These are phyloP conservation scores for Anser cygnoides DNA, from an alignment of 2,113 vertebrate species.

Conservation along the genomic window DNA sequence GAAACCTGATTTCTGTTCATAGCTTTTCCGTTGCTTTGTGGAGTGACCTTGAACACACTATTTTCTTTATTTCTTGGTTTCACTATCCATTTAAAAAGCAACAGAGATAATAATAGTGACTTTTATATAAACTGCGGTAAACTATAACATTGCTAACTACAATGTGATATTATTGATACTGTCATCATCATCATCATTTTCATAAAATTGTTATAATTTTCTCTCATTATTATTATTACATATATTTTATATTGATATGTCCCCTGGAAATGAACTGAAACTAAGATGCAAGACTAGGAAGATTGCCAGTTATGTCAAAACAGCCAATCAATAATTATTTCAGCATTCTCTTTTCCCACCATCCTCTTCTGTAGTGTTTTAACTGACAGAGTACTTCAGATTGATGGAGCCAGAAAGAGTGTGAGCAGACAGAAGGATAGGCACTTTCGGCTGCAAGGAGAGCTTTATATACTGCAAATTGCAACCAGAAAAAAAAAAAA, in stretches of 20 bases:
- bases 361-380: not conserved
- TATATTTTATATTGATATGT: not conserved
- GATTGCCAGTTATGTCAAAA: not conserved
- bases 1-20: slow-evolving; percentile 18
- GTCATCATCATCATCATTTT: not conserved
- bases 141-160: not conserved
- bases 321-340: not conserved
- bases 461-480: slow-evolving; percentile 39
- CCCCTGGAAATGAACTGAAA: not conserved
- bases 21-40: not conserved
- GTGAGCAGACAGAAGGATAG: slow-evolving; percentile 16
- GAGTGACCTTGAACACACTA: slow-evolving; percentile 42
- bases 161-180: not conserved
- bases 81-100: not conserved
- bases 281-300: not conserved
- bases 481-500: not conserved
- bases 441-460: slow-evolving; percentile 4
- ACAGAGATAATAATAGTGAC: not conserved
- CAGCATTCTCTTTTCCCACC: not conserved
- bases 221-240: not conserved
- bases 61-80: slow-evolving; percentile 1
- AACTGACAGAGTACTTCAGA: slow-evolving; percentile 37
- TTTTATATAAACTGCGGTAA: not conserved
- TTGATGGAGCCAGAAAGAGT: slow-evolving; percentile 24
- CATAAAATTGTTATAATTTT: not conserved